Evolutionary conservation across 2,888 invertebrate genomes (phyloP).

Genomic region (Melanostoma scalare): DNA sequence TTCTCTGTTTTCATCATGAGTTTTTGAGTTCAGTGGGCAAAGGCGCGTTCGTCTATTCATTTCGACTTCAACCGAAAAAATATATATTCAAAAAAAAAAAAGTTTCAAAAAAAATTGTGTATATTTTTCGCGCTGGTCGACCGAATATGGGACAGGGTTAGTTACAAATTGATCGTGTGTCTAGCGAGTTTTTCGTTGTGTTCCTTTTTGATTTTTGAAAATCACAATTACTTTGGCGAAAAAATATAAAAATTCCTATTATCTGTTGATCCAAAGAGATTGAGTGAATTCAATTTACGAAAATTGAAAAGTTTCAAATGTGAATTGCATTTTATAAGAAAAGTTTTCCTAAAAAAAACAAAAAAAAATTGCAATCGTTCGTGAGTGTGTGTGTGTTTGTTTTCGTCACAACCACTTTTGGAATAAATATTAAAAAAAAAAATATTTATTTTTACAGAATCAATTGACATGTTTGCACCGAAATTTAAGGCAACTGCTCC

Average conservation of each 20-base stretch:
- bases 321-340: not conserved
- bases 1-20: conserved; percentile 67
- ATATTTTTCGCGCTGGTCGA: conserved; percentile 62
- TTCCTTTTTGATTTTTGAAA: conserved; percentile 29
- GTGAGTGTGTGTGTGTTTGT: conserved; percentile 39
- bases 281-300: conserved; percentile 24
- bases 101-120: conserved; percentile 36
- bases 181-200: not conserved
- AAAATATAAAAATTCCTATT: conserved; percentile 2
- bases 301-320: not conserved
- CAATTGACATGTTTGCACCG: conserved; percentile 87
- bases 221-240: conserved; percentile 1
- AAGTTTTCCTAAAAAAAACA: not conserved
- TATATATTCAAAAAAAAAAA: conserved; percentile 35
- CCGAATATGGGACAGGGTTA: conserved; percentile 82
- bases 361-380: not conserved
- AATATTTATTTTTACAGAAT: conserved; percentile 83
- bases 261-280: conserved; percentile 29
- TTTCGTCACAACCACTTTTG: conserved; percentile 20
- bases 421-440: conserved; percentile 24
- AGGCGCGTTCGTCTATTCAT: conserved; percentile 51
- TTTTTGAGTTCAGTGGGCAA: conserved; percentile 72
- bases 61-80: conserved; percentile 42
- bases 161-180: conserved; percentile 74
- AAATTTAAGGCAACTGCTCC: conserved; percentile 92